Conservation (phyloP, 2,113 vertebrate genomes). For the Pteronura brasiliensis region DNA sequence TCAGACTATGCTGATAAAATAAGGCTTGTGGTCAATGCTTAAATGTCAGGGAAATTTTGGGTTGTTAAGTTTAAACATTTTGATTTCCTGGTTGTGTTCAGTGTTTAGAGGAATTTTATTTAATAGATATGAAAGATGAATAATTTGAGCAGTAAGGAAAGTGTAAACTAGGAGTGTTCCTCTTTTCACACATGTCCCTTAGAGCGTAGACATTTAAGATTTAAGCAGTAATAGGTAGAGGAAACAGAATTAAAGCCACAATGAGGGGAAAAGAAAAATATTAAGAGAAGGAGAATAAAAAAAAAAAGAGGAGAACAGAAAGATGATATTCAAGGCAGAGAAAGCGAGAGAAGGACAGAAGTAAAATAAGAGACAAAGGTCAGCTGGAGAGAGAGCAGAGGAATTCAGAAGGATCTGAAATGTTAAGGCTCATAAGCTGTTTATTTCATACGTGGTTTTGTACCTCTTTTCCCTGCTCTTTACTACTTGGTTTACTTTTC, state of each 20-base stretch:
- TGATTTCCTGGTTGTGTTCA: background rate
- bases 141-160: background rate
- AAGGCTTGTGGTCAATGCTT: background rate
- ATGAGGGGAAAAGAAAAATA: background rate
- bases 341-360: background rate
- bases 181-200: background rate
- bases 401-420: background rate
- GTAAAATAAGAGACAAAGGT: background rate
- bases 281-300: background rate
- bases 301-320: background rate
- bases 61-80: background rate
- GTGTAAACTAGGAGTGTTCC: background rate
- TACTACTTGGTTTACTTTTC: background rate
- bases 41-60: background rate
- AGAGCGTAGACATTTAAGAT: background rate
- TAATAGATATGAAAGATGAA: background rate
- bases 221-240: background rate
- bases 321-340: background rate
- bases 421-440: background rate
- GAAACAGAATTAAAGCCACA: background rate
- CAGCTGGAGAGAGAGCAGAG: no score
- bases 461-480: background rate
- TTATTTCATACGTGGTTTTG: background rate
- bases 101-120: background rate
- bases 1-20: background rate